These are phyloP conservation scores for Ptilorrhoa leucosticta DNA, from an alignment of 2,113 vertebrate species.

Conservation along the genomic window DNA sequence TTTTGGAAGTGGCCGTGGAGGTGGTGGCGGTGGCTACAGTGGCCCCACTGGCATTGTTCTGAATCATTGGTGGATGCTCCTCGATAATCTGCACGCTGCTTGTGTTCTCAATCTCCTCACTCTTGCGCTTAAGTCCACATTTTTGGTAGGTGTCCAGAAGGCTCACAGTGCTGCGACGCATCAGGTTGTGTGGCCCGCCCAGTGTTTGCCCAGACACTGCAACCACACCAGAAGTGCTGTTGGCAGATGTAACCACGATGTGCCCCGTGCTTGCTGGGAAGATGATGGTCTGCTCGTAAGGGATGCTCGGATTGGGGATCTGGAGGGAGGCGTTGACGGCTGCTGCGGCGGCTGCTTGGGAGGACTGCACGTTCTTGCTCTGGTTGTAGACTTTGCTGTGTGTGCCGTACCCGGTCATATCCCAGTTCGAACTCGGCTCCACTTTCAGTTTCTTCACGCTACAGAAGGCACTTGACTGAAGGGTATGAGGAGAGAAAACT, in stretches of 20 bases:
- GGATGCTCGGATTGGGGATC: constrained; percentile 84
- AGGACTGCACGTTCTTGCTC: constrained; percentile 87
- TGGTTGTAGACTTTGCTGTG: constrained; percentile 95
- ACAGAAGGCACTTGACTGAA: constrained; percentile 99
- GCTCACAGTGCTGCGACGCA: constrained; percentile 96
- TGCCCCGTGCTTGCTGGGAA: constrained; percentile 91
- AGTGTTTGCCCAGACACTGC: constrained; percentile 81
- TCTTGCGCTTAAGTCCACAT: constrained; percentile 98
- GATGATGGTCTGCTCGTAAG: constrained; percentile 96
- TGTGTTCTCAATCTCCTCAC: constrained; percentile 94
- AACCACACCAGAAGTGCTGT: constrained; percentile 85
- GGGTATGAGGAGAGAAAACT: constrained; percentile 95
- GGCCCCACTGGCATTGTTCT: constrained; percentile 90
- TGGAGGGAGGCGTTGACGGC: constrained; percentile 90
- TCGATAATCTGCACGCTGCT: constrained; percentile 96
- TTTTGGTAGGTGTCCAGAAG: constrained; percentile 99
- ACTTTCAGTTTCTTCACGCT: constrained; percentile 99
- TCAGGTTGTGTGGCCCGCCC: constrained; percentile 92
- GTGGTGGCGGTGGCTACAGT: constrained; percentile 84
- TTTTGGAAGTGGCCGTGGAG: constrained; percentile 95
- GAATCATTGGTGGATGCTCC: constrained; percentile 93
- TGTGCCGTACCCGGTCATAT: constrained; percentile 99
- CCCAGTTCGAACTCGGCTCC: constrained; percentile 95
- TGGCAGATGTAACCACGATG: constrained; percentile 92
- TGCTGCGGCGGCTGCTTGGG: constrained; percentile 85